phyloP scores from a whole-genome alignment of 92 coral and sea anemone genomes.

The Parazoanthus swiftii region DNA sequence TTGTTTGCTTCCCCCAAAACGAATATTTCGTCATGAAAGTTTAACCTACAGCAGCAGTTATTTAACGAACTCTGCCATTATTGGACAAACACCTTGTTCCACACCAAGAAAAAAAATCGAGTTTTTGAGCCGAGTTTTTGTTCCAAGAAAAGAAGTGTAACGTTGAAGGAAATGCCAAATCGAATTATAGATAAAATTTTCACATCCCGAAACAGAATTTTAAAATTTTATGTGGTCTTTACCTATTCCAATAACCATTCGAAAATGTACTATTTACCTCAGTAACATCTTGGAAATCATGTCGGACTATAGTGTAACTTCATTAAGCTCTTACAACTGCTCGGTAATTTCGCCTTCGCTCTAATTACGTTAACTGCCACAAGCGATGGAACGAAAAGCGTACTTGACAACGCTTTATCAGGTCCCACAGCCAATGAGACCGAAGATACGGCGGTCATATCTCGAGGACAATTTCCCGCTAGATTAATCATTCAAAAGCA shows the following conservation, averaged over 20 bases:
- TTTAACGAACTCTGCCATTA: neutral
- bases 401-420: neutral
- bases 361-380: neutral
- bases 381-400: neutral
- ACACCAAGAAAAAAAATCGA: neutral
- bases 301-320: neutral
- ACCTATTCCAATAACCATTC: neutral
- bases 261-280: slow-evolving; percentile 3
- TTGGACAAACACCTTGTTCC: neutral
- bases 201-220: neutral
- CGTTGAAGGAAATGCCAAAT: neutral
- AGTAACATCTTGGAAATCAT: neutral
- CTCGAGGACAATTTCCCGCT: slow-evolving; percentile 12
- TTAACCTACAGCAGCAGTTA: neutral
- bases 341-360: neutral
- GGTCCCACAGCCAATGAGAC: neutral
- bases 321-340: neutral
- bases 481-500: slow-evolving; percentile 23
- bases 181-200: neutral
- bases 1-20: neutral
- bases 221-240: neutral
- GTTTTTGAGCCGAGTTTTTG: neutral
- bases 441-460: neutral
- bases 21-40: neutral
- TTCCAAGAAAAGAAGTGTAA: too few species aligned